Conservation (phyloP, 2,797 vertebrate species). For the Dallia pectoralis region DNA sequence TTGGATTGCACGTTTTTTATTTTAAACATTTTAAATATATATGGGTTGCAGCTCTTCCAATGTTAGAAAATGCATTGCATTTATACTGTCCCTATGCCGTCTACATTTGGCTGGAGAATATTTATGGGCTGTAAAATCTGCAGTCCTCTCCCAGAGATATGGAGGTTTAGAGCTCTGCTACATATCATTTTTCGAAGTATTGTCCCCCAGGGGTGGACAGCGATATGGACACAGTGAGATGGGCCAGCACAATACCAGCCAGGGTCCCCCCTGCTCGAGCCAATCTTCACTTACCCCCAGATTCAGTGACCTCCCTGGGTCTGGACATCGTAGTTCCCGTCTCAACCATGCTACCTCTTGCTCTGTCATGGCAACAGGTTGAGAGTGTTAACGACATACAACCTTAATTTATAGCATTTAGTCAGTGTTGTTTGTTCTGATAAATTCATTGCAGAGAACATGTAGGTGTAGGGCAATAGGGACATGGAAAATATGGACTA, state of each 20-base stretch:
- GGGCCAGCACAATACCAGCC: constrained; percentile 11
- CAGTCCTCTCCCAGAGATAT: not conserved
- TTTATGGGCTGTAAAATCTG: constrained; percentile 53
- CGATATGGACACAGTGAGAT: constrained; percentile 21
- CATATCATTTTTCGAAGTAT: not conserved
- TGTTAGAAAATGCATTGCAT: constrained; percentile 28
- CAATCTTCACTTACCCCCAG: constrained; percentile 24
- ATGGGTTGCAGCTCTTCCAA: constrained; percentile 2
- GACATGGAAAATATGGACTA: too few species aligned
- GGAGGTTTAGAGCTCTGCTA: constrained; percentile 38
- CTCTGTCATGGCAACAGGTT: not conserved
- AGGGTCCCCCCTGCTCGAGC: constrained; percentile 6
- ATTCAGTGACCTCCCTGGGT: constrained; percentile 34
- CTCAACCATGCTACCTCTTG: not conserved
- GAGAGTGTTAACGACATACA: not conserved
- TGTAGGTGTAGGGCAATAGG: not conserved
- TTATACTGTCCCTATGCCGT: constrained; percentile 13
- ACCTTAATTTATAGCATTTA: not conserved
- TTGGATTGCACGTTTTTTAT: too few species aligned
- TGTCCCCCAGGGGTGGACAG: constrained; percentile 16
- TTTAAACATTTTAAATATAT: too few species aligned
- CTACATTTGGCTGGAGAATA: constrained; percentile 33
- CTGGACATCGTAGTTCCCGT: constrained; percentile 21
- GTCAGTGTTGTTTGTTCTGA: not conserved
- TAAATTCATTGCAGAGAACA: not conserved